phyloP scores from a whole-genome alignment of 2,888 invertebrate genomes.

The Lacanobia oleracea region DNA sequence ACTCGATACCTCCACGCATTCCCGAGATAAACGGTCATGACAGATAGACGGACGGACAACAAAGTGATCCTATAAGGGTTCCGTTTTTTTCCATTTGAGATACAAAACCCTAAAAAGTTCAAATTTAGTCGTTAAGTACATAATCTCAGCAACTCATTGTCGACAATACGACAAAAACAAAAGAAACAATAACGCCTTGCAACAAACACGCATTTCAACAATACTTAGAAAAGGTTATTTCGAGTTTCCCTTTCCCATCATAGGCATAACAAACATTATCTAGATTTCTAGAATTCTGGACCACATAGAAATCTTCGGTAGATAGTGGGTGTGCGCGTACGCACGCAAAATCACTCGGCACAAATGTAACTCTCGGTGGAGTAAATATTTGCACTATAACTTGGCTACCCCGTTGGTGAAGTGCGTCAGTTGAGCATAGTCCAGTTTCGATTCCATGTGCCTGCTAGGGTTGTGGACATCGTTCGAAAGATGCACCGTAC shows the following conservation, averaged over 20 bases:
- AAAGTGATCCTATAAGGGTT: no score
- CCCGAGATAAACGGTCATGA: no score
- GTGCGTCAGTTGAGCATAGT: background rate
- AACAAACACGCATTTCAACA: background rate
- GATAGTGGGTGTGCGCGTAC: background rate
- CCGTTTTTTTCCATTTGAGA: no score
- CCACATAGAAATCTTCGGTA: background rate
- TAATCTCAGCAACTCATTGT: no score
- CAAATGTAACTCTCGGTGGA: background rate
- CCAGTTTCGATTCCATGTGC: background rate
- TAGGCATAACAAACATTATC: constrained; percentile 2
- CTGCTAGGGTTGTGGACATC: no score
- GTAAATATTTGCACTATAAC: constrained; percentile 31
- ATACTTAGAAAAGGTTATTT: constrained; percentile 4
- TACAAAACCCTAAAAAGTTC: no score
- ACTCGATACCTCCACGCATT: no score
- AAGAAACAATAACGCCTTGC: background rate
- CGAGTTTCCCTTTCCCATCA: background rate
- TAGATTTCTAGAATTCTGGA: constrained; percentile 8
- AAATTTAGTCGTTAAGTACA: no score
- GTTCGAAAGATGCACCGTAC: no score
- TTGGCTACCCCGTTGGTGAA: background rate
- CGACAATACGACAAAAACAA: no score
- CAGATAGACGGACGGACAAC: no score
- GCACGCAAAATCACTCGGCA: constrained; percentile 17